Base-by-base conservation (phyloP, 2,888 invertebrate species). In the Euzophera pinguis region DNA sequence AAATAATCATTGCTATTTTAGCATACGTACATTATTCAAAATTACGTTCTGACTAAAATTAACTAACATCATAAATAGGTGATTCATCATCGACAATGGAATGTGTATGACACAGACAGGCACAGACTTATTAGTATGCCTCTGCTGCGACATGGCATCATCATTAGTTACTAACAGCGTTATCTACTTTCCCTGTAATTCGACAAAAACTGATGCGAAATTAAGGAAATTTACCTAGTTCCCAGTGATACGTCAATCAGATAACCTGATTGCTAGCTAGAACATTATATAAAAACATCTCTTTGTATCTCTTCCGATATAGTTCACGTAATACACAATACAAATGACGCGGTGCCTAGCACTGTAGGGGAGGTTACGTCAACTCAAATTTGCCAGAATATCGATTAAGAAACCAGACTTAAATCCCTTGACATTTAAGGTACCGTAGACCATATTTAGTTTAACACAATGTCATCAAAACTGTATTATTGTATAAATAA, bases 341-440 rank as follows among this genome's bases (percentile, higher is more conserved):
- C 12, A 32, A 45, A 32, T 16, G 45, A 45, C 32, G 45, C 45
- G 45, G 45, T 16, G 34, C 45, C 45, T 32, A 16, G 45, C 32
- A 45, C 16, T 32, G 16, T 13, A 32, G 42, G 42, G 32, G 14
- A 45, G 34, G 45, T 45, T 45, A 45, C 45, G 45, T 45, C 45
- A 45, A 45, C 45, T 32, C 9, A 14, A 32, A 32, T 45, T 32
- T 14, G 32, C 32, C 16, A 16, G 45, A 32, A 14, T 32, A 45
- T 45, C 32, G 45, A 45, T 45, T 45, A 45, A 45, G 45, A 45
- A 45, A 45, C 14, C 29, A 8, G 29, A 45, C 14, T 45, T 45
- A 32, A 45, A 45, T 45, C 45, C 16, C 45, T 45, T 32, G 32
- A 45, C 32, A 45, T 32, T 45, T 27, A 3, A 16, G 9, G 14